phyloP scores from a whole-genome alignment of 1,140 invertebrate species.

The Trissolcus basalis region DNA sequence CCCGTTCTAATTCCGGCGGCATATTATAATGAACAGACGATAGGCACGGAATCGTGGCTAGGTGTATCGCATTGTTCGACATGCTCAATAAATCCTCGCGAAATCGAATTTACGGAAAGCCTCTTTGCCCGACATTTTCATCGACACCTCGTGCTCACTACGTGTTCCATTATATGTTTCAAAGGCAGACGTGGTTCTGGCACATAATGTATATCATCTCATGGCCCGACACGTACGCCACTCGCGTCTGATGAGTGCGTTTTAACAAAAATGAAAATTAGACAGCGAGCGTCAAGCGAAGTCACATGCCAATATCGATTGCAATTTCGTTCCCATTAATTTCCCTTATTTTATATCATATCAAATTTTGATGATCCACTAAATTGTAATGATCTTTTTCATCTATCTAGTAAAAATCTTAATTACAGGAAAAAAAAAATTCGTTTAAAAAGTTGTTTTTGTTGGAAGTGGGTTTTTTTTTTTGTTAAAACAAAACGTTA shows the following conservation, averaged over 20 bases:
- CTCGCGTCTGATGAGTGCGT: conserved; percentile 2
- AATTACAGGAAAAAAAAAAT: too few species aligned
- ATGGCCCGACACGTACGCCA: conserved; percentile 23
- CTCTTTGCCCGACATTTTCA: conserved; percentile 50
- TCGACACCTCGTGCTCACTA: conserved; percentile 37
- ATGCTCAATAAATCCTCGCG: conserved; percentile 39
- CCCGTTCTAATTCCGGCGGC: neutral
- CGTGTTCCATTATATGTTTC: conserved; percentile 49
- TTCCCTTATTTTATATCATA: too few species aligned
- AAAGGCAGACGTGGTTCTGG: conserved; percentile 35
- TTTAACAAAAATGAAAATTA: conserved; percentile 2
- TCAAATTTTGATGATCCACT: too few species aligned
- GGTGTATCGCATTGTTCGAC: conserved; percentile 32
- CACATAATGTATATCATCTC: conserved; percentile 48
- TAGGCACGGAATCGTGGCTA: conserved; percentile 20
- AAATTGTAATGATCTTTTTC: too few species aligned
- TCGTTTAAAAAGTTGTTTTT: too few species aligned
- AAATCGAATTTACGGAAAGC: conserved; percentile 45
- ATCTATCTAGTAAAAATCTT: too few species aligned
- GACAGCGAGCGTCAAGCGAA: neutral
- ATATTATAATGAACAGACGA: conserved; percentile 12
- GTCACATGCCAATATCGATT: neutral
- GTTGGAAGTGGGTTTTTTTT: too few species aligned
- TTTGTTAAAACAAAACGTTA: too few species aligned
- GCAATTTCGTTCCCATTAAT: too few species aligned